Evolutionary conservation across 2,113 vertebrate species (phyloP).

Genomic region (Eulemur macaco): DNA sequence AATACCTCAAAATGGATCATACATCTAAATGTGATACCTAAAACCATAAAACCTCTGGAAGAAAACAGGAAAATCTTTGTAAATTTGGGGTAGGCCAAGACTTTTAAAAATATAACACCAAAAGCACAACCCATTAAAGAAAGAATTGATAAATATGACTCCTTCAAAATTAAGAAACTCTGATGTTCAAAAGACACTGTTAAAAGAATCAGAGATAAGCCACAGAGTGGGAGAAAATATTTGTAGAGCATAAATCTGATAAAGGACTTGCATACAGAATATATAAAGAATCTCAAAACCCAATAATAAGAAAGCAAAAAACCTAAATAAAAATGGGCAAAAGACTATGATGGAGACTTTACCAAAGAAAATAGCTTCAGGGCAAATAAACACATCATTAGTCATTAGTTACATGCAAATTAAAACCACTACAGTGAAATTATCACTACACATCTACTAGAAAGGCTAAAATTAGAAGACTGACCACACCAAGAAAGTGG

Average conservation of each 20-base stretch:
- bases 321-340: neutral
- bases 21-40: neutral
- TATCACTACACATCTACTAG: neutral
- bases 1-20: neutral
- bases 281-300: neutral
- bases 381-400: neutral
- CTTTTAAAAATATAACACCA: neutral
- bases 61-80: neutral
- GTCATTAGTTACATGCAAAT: neutral
- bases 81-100: neutral
- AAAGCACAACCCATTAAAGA: neutral
- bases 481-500: neutral
- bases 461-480: neutral
- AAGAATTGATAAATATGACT: neutral
- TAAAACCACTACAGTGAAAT: neutral
- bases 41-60: neutral
- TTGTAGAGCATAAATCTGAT: neutral
- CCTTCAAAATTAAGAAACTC: neutral
- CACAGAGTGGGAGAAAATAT: neutral
- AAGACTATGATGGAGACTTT: neutral
- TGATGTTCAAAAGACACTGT: neutral
- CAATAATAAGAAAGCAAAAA: neutral
- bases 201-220: neutral
- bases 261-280: neutral
- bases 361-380: neutral